Base-by-base conservation (phyloP, 2,888 invertebrate species). In the Cartodere bifasciata region DNA sequence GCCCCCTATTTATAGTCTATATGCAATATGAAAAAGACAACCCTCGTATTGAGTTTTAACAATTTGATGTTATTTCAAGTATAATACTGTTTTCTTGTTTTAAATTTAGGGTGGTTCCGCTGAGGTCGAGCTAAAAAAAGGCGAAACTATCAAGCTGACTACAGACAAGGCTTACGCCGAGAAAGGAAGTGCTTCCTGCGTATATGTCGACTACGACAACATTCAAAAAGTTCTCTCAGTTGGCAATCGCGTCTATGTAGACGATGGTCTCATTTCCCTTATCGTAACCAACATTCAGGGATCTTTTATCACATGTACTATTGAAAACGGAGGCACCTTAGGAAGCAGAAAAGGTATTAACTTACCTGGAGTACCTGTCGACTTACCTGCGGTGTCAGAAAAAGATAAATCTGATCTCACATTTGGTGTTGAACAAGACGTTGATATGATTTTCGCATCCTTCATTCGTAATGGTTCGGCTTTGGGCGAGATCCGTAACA, bases 361-460 rank as follows among this genome's bases (percentile, higher is more conserved):
- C 58, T 67, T 98, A 25, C 97, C 97, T 0, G 95, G 95, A 4
- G 77, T 92, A 0, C 81, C 87, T 0, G 94, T 97, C 1, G 97
- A 97, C 61, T 65, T 98, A 45, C 97, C 97, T 0, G 94, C 95
- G 3, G 94, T 98, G 1, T 95, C 95, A 0, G 92, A 91, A 53
- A 95, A 97, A 61, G 97, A 98, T 63, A 90, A 84, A 56, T 70
- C 80, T 9, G 95, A 95, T 57, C 65, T 95, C 42, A 60, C 72
- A 39, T 92, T 95, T 55, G 94, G 91, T 28, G 87, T 94, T 4
- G 84, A 90, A 45, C 86, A 91, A 60, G 81, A 70, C 55, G 85
- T 92, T 32, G 94, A 98, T 55, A 95, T 98, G 78, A 74, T 98
- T 36, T 98, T 98, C 61, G 97, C 97, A 0, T 95, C 95, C 0